Conservation (phyloP, 2,888 invertebrate species). For the Serrognathus titanus region DNA sequence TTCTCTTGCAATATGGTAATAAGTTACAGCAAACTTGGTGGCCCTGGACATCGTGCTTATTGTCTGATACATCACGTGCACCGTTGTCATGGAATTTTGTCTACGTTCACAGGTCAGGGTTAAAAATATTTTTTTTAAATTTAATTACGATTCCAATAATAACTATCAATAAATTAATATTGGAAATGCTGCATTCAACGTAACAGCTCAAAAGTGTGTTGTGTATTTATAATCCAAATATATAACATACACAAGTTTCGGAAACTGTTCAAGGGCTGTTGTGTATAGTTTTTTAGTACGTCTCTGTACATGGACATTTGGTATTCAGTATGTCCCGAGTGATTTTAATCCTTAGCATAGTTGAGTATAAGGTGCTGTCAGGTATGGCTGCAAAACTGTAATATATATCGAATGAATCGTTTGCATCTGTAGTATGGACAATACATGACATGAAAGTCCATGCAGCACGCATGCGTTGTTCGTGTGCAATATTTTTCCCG, state of each 20-base stretch:
- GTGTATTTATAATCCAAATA: no score
- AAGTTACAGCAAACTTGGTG: conserved; percentile 26
- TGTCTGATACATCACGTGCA: conserved; percentile 27
- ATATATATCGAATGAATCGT: conserved; percentile 31
- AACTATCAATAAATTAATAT: no score
- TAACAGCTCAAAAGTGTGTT: no score
- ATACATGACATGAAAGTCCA: conserved; percentile 30
- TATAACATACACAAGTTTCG: no score
- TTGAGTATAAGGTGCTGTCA: conserved; percentile 30
- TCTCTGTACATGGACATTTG: conserved; percentile 20
- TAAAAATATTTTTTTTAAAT: conserved; percentile 5
- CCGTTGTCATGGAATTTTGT: conserved; percentile 26
- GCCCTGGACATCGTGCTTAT: conserved; percentile 26
- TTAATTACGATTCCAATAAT: no score
- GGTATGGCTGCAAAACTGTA: conserved; percentile 26
- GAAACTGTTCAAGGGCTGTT: no score
- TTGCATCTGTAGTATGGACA: conserved; percentile 29
- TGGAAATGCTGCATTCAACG: no score
- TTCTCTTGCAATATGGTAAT: conserved; percentile 22
- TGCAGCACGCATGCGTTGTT: conserved; percentile 30
- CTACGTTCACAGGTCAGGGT: conserved; percentile 24
- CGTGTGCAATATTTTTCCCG: conserved; percentile 18
- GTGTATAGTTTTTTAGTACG: conserved; percentile 5
- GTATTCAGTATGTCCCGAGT: conserved; percentile 25
- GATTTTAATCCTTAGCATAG: conserved; percentile 31